Evolutionary conservation across 2,797 vertebrate species (phyloP), one percentile per base, ranked within the genome.

Genomic region (Synanceia verrucosa): DNA sequence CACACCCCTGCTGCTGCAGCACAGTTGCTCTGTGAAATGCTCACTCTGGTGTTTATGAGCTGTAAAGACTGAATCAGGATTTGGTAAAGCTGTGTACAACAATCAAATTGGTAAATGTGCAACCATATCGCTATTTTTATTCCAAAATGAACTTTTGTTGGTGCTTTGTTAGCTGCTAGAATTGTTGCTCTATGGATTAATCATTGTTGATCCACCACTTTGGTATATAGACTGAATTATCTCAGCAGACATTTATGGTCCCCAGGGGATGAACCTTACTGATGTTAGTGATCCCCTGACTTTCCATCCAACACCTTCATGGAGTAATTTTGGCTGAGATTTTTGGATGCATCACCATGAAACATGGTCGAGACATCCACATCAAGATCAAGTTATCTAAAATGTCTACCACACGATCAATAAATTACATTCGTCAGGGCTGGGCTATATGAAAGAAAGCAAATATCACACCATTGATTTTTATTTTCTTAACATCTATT

Each of bases 21-120:
- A 71, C 81, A 74, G 69, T 73, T 61, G 56, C 53, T 66, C 46
- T 61, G 76, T 72, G 81, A 84, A 75, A 72, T 51, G 56, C 72
- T 79, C 66, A 19, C 70, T 58, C 12, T 60, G 69, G 43, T 39
- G 61, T 63, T 77, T 70, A 52, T 37, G 61, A 63, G 74, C 44
- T 53, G 43, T 61, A 55, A 85, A 73, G 56, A 63, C 83, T 84
- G 65, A 77, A 75, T 87, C 77, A 55, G 58, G 53, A 59, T 74
- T 64, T 59, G 53, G 50, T 31, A 33, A 65, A 26, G 19, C 56
- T 18, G 3, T 26, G n/a, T 21, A 11, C 24, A 24, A 21, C 24
- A 43, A 37, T 21, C 2, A 18, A 48, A 46, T 34, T 4, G 11
- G 16, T 19, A 71, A 71, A 57, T 36, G 23, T 41, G 53, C 46